These are phyloP conservation scores for Operophtera brumata DNA, from an alignment of 2,888 invertebrate species.

Conservation along the genomic window DNA sequence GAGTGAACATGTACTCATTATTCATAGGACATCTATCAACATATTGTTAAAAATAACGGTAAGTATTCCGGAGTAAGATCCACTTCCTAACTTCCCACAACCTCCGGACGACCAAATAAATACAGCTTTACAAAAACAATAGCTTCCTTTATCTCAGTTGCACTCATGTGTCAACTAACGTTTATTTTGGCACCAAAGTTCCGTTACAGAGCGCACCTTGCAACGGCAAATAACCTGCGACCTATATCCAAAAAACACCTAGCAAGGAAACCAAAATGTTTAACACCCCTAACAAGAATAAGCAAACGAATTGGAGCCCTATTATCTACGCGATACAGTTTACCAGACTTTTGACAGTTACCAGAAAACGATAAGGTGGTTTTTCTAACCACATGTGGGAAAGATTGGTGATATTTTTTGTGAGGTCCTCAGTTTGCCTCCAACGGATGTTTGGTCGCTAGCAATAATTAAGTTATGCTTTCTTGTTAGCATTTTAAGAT, in stretches of 20 bases:
- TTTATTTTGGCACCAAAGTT: slow-evolving; percentile 70
- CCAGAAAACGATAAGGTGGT: slow-evolving; percentile 2
- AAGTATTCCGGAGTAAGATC: not conserved
- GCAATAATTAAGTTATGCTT: slow-evolving; percentile 70
- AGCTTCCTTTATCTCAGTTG: slow-evolving; percentile 62
- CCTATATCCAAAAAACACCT: slow-evolving; percentile 48
- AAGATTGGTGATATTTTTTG: slow-evolving; percentile 65
- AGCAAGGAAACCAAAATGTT: slow-evolving; percentile 8
- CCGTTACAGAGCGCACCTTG: slow-evolving; percentile 77
- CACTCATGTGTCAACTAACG: slow-evolving; percentile 60
- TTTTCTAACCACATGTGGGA: slow-evolving; percentile 50
- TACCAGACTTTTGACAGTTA: not conserved
- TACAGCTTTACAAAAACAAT: slow-evolving; percentile 64
- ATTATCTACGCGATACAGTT: not conserved
- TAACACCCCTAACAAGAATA: not conserved
- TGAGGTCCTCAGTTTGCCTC: slow-evolving; percentile 54
- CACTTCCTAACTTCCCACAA: slow-evolving; percentile 20
- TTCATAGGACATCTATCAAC: no score
- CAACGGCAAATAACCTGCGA: slow-evolving; percentile 78
- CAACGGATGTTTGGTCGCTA: slow-evolving; percentile 71
- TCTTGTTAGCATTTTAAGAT: slow-evolving; percentile 48
- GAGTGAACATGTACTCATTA: no score
- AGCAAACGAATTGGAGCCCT: slow-evolving; percentile 1
- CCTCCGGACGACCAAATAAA: slow-evolving; percentile 26
- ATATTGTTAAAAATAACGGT: slow-evolving; percentile 1